Percentiles rank a stretch among this genome's conserved stretches.
Conservation (phyloP, 2,888 invertebrate species). For the Campoplex nolae region DNA sequence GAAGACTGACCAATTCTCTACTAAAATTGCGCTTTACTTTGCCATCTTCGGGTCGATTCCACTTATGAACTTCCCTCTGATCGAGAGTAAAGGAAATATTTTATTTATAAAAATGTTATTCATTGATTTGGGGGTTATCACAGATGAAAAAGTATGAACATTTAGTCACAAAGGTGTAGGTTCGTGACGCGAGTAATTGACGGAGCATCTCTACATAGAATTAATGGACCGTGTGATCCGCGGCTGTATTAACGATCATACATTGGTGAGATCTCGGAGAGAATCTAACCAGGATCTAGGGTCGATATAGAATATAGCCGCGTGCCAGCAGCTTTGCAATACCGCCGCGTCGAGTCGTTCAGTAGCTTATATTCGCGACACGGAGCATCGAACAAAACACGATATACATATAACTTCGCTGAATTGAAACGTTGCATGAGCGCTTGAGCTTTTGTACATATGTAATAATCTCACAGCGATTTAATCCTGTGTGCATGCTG, state of each 20-base stretch:
- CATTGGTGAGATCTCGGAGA: constrained; percentile 28
- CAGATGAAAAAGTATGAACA: neutral
- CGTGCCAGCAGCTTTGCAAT: neutral
- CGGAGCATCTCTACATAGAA: constrained; percentile 37
- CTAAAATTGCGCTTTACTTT: no score
- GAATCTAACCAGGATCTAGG: constrained; percentile 51
- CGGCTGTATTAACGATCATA: constrained; percentile 29
- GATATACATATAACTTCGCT: neutral
- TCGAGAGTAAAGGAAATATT: neutral
- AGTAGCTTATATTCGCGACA: constrained; percentile 33
- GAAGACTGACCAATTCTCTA: no score
- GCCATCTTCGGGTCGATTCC: no score
- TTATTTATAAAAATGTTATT: neutral
- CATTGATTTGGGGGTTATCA: neutral
- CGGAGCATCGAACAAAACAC: neutral
- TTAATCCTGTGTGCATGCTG: constrained; percentile 19
- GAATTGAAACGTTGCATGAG: constrained; percentile 72
- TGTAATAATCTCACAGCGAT: neutral
- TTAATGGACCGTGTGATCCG: constrained; percentile 40
- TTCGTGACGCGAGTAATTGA: constrained; percentile 51
- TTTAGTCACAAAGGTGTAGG: neutral
- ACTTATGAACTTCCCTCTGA: neutral
- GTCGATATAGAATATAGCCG: constrained; percentile 16
- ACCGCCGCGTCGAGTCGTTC: constrained; percentile 6
- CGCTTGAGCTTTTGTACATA: constrained; percentile 27